Evolutionary conservation across 2,113 vertebrate genomes (phyloP).

Genomic region (Todiramphus saurophagus): DNA sequence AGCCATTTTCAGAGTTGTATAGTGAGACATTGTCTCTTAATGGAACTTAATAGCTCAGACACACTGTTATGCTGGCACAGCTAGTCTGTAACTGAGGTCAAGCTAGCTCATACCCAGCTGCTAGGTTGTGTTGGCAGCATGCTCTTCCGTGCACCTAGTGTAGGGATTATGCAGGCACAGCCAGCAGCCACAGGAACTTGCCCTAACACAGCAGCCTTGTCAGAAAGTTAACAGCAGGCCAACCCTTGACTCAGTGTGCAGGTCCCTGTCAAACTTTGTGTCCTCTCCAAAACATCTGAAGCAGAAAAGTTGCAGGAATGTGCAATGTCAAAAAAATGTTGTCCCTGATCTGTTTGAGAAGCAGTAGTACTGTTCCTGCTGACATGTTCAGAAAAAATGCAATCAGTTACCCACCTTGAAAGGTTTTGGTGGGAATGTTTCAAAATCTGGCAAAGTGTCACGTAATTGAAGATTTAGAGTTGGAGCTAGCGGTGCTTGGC

Average conservation of each 20-base stretch:
- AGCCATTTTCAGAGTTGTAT: neutral
- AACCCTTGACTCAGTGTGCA: neutral
- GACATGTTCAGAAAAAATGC: neutral
- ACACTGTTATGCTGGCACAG: neutral
- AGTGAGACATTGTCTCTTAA: neutral
- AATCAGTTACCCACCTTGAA: neutral
- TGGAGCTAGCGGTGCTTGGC: neutral
- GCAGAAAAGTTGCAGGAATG: neutral
- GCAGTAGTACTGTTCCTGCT: neutral
- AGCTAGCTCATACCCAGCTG: neutral
- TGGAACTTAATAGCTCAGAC: neutral
- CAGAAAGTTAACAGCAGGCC: neutral
- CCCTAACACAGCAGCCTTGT: neutral
- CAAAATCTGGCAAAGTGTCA: neutral
- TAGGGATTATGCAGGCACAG: neutral
- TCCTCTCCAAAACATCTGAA: neutral
- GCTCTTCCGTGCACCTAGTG: neutral
- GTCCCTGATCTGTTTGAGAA: neutral
- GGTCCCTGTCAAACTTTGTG: neutral
- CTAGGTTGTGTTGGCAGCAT: neutral
- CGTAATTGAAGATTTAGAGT: neutral
- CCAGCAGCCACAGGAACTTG: neutral
- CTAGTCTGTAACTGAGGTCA: neutral
- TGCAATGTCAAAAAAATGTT: neutral
- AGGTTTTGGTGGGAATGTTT: neutral